A percentile compares a stretch with the other conserved stretches of the same genome.
phyloP scores from a whole-genome alignment of 2,888 invertebrate species.

The Eupsilia transversa region DNA sequence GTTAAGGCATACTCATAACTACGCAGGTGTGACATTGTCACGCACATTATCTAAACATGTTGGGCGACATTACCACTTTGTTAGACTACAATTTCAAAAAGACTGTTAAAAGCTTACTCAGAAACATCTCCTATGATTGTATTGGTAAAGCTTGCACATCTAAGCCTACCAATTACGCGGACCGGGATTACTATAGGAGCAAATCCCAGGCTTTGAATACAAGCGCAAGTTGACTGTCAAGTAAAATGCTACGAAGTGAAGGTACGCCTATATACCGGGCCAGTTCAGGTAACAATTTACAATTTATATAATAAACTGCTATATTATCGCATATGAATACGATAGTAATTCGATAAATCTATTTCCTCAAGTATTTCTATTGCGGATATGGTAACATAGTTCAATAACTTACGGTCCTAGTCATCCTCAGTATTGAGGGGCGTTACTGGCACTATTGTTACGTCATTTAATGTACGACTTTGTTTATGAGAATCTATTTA shows the following conservation, averaged over 20 bases:
- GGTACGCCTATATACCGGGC: not conserved
- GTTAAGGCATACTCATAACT: constrained; percentile 20
- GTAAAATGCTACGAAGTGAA: not conserved
- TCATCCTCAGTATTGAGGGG: constrained; percentile 43
- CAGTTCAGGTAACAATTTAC: constrained; percentile 28
- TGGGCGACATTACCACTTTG: constrained; percentile 3
- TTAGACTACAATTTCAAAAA: constrained; percentile 19
- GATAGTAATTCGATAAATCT: constrained; percentile 15
- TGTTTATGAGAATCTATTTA: constrained; percentile 50
- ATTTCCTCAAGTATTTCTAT: constrained; percentile 27
- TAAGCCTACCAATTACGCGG: constrained; percentile 18
- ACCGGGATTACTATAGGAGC: constrained; percentile 26
- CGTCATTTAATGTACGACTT: constrained; percentile 34
- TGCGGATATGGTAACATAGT: constrained; percentile 39
- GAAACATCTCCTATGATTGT: constrained; percentile 21
- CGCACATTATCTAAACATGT: constrained; percentile 11
- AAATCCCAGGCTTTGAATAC: constrained; percentile 29
- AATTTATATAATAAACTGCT: constrained; percentile 16
- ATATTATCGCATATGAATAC: constrained; percentile 29
- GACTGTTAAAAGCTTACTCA: constrained; percentile 19
- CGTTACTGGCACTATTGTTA: constrained; percentile 42
- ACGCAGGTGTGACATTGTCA: constrained; percentile 32
- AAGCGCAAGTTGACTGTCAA: not conserved
- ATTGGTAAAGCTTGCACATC: constrained; percentile 6
- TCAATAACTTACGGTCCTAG: constrained; percentile 49